Evolutionary conservation across 2,113 vertebrate genomes (phyloP), one percentile per base, ranked within the genome.

Genomic region (Lophochroa leadbeateri): DNA sequence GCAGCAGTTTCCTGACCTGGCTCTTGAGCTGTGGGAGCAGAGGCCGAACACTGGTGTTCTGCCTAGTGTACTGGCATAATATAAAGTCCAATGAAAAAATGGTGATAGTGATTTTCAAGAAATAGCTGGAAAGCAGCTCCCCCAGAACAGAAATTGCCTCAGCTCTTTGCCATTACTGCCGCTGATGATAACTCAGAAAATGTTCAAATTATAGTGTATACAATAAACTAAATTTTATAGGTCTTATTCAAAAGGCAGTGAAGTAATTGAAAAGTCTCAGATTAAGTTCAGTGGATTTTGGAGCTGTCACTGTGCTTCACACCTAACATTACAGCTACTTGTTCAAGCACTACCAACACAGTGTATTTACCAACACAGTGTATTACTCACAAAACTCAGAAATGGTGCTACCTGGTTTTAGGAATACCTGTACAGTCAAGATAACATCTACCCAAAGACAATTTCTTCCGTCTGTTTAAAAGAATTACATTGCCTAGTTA

Each of bases 381-480:
- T 75, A 60, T 86, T 82, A 75, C 88, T 84, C 88, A 92, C 60
- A 89, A 93, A 96, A 81, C 47, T 88, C 87, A 94, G 68, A 93
- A 96, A 93, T 39, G 19, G 35, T 94, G 94, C 90, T 96, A 91
- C 89, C 57, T 89, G 94, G 55, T 87, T 95, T 86, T 78, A 93
- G 77, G 74, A 95, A 82, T 95, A 87, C 76, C 92, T 91, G 61
- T 57, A 83, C 53, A 92, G 88, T 91, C 82, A 92, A 92, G 74
- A 61, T 90, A 96, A 72, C 65, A 91, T 97, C 83, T 91, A 92
- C 93, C 86, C 64, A 85, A 96, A 97, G 76, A 92, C 55, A 96
- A 96, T 96, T 96, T 89, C 68, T 96, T 95, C 89, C 94, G 97
- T 95, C 92, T 97, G 94, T 93, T 96, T 90, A 79, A 91, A 97